Conservation (phyloP, 2,888 invertebrate genomes). For the Anthophora plumipes region DNA sequence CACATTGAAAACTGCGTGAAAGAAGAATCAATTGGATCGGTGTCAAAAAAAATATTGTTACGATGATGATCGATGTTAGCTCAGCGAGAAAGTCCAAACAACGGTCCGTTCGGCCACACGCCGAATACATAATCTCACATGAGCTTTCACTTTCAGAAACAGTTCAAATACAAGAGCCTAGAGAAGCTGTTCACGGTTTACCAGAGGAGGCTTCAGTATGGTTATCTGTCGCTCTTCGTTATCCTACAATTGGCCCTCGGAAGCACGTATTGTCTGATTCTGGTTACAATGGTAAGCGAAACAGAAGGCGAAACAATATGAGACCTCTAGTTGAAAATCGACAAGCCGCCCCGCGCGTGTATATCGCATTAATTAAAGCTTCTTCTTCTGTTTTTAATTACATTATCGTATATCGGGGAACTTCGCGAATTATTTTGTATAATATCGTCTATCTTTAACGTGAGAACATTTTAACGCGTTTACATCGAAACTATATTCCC, state of each 20-base stretch:
- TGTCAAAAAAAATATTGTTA: slow-evolving; percentile 6
- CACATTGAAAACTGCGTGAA: background rate
- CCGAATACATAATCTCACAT: slow-evolving; percentile 56
- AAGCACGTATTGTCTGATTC: slow-evolving; percentile 87
- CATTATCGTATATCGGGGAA: background rate
- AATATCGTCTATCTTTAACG: background rate
- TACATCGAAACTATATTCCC: background rate
- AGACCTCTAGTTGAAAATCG: background rate
- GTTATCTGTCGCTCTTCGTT: slow-evolving; percentile 91
- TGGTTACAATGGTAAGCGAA: slow-evolving; percentile 85
- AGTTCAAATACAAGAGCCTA: slow-evolving; percentile 90
- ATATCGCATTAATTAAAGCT: slow-evolving; percentile 11
- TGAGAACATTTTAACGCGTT: background rate
- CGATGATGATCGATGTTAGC: slow-evolving; percentile 7
- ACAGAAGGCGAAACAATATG: slow-evolving; percentile 33
- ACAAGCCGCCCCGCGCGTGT: background rate
- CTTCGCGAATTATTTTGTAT: background rate
- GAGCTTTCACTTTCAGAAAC: slow-evolving; percentile 86
- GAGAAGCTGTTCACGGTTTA: slow-evolving; percentile 91
- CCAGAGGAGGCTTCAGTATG: slow-evolving; percentile 91
- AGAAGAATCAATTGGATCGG: background rate
- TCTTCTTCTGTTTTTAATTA: slow-evolving; percentile 4
- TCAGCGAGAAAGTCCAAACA: slow-evolving; percentile 51
- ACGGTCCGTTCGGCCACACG: slow-evolving; percentile 7
- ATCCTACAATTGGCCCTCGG: slow-evolving; percentile 89